phyloP scores from a whole-genome alignment of 2,113 vertebrate genomes.

The Rhinoptilus africanus region DNA sequence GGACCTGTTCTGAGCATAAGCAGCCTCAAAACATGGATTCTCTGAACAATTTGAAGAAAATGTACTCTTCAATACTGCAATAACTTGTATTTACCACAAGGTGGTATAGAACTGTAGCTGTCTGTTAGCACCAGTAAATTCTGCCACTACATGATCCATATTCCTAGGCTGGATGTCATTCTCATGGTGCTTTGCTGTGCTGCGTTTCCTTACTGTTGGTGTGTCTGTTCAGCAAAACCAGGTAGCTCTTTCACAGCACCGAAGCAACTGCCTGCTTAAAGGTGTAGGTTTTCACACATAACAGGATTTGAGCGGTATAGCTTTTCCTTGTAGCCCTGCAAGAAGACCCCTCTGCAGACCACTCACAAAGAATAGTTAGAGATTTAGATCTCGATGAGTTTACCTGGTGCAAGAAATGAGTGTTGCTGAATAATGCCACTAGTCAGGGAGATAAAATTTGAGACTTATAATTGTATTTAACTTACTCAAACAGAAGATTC shows the following conservation, averaged over 20 bases:
- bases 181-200: not conserved
- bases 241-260: not conserved
- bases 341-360: not conserved
- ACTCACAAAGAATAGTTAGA: not conserved
- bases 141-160: not conserved
- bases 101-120: not conserved
- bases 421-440: not conserved
- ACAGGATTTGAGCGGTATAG: not conserved
- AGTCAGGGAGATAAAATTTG: not conserved
- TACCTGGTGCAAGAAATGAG: not conserved
- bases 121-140: not conserved
- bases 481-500: not conserved
- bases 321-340: not conserved
- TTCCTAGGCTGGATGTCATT: not conserved
- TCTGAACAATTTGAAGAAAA: not conserved
- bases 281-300: rapidly evolving
- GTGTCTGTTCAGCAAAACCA: not conserved
- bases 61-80: not conserved
- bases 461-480: not conserved
- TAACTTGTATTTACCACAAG: not conserved
- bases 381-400: not conserved
- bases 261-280: not conserved
- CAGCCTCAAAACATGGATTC: not conserved
- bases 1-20: not conserved
- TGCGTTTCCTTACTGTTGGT: not conserved